Conservation (phyloP, 92 coral and sea anemone species). For the Plumapathes pennacea region DNA sequence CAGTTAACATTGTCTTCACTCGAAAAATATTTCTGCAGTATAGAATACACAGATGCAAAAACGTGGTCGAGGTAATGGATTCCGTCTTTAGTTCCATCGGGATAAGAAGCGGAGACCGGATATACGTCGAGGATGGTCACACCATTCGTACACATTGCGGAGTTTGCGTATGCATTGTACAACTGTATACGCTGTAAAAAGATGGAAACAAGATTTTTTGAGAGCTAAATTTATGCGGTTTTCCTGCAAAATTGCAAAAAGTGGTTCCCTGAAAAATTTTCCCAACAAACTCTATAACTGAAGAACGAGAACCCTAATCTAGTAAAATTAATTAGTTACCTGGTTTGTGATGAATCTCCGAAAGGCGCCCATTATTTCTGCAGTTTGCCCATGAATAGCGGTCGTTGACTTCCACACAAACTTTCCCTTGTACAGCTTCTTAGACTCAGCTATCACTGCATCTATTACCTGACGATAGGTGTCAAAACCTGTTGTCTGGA, state of each 20-base stretch:
- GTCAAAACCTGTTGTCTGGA: slow-evolving; percentile 75
- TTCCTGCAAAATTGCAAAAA: too few species aligned
- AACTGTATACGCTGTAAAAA: slow-evolving; percentile 57
- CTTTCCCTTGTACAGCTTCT: slow-evolving; percentile 46
- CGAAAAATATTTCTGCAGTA: too few species aligned
- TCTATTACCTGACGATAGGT: slow-evolving; percentile 57
- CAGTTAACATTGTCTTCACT: too few species aligned
- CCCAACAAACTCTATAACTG: too few species aligned
- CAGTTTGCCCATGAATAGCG: slow-evolving; percentile 84
- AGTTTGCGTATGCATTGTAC: slow-evolving; percentile 76
- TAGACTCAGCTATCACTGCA: slow-evolving; percentile 58
- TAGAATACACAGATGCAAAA: slow-evolving; percentile 52
- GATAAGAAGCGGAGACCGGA: slow-evolving; percentile 59
- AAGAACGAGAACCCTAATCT: too few species aligned
- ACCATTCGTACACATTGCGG: slow-evolving; percentile 56
- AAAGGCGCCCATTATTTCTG: slow-evolving; percentile 89
- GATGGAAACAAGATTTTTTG: too few species aligned
- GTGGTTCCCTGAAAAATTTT: too few species aligned
- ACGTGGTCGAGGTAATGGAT: slow-evolving; percentile 47
- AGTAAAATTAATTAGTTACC: slow-evolving; percentile 19
- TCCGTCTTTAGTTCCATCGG: slow-evolving; percentile 67
- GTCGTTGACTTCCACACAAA: slow-evolving; percentile 83
- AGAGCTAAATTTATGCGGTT: too few species aligned
- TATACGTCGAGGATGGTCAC: slow-evolving; percentile 60
- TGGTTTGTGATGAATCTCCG: slow-evolving; percentile 86